Percentiles rank a stretch among this genome's conserved stretches.
phyloP scores from a whole-genome alignment of 1,140 invertebrate genomes.

The Drosophila mauritiana region DNA sequence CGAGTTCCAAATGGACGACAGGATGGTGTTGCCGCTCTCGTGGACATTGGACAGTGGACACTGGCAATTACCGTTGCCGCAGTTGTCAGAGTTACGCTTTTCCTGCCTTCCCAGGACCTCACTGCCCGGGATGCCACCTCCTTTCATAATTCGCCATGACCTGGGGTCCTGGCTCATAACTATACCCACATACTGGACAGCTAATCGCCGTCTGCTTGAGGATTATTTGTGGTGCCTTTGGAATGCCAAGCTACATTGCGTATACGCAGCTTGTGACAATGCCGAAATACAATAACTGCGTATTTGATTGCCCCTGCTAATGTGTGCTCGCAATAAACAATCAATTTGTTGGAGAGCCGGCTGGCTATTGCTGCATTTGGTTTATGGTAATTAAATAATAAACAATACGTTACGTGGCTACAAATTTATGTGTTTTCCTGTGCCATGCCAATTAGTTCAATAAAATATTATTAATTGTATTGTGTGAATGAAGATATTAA shows the following conservation, averaged over 20 bases:
- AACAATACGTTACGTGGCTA: conserved; percentile 47
- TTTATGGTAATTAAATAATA: conserved; percentile 80
- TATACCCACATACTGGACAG: background rate
- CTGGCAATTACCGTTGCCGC: conserved; percentile 78
- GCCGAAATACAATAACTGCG: conserved; percentile 57
- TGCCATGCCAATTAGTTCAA: conserved; percentile 69
- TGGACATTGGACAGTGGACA: conserved; percentile 71
- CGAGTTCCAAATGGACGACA: conserved; percentile 50
- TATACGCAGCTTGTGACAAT: conserved; percentile 63
- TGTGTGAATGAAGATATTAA: background rate
- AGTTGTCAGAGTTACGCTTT: conserved; percentile 68
- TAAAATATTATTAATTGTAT: conserved; percentile 55
- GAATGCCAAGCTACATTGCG: conserved; percentile 39
- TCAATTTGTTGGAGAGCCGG: conserved; percentile 65
- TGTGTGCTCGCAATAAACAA: conserved; percentile 77
- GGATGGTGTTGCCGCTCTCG: conserved; percentile 31
- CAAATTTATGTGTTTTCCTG: conserved; percentile 56
- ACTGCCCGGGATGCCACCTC: background rate
- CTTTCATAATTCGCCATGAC: conserved; percentile 63
- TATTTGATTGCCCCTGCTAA: conserved; percentile 54
- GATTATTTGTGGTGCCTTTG: conserved; percentile 50
- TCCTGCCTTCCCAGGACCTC: conserved; percentile 3
- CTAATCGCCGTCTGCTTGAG: conserved; percentile 2
- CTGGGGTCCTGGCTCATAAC: conserved; percentile 70
- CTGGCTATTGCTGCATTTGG: conserved; percentile 45